Base-by-base conservation (phyloP, 2,888 invertebrate species). In the Eustalomyia histrio region DNA sequence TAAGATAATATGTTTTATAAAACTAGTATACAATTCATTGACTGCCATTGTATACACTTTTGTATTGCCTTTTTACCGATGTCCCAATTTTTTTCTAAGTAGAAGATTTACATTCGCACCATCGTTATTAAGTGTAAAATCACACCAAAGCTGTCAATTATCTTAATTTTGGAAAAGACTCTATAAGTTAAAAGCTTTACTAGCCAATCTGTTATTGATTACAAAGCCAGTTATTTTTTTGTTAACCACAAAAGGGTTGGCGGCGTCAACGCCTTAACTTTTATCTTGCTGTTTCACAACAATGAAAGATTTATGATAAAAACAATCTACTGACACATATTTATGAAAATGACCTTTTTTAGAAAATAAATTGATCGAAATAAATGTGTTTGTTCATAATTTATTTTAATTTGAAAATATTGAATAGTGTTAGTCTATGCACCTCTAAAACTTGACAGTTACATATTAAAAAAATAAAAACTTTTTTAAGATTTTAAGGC, bases 131-230 rank as follows among this genome's bases (percentile, higher is more conserved):
- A 64, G 73, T 64, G 76, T 47, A 74, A 76, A 81, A 53, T 71
- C 81, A 63, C 81, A 63, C 50, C 58, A 72, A 76, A 63, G 63
- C 80, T 80, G 76, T 80, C 80, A 72, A 68, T 73, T 76, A 68
- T 47, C 14, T 47, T 29, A 47, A n/a, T 47, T 47, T 47, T 14
- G 16, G n/a, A 47, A 47, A 39, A 39, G 39, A 39, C 39, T 39
- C n/a, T n/a, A 47, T 10, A n/a, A 47, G 43, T 47, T 47, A 47
- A 47, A 47, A 47, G 43, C 43, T n/a, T n/a, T n/a, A 47, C n/a
- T 47, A 47, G 43, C 43, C 43, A 47, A 47, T 14, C 0, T n/a
- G 10, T 47, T 47, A 47, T n/a, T 47, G n/a, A 6, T 1, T 47
- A n/a, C 12, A 14, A 14, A 39, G 43, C n/a, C 43, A 47, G 43